Conservation (phyloP, 2,888 invertebrate species). For the Conomelus anceps region DNA sequence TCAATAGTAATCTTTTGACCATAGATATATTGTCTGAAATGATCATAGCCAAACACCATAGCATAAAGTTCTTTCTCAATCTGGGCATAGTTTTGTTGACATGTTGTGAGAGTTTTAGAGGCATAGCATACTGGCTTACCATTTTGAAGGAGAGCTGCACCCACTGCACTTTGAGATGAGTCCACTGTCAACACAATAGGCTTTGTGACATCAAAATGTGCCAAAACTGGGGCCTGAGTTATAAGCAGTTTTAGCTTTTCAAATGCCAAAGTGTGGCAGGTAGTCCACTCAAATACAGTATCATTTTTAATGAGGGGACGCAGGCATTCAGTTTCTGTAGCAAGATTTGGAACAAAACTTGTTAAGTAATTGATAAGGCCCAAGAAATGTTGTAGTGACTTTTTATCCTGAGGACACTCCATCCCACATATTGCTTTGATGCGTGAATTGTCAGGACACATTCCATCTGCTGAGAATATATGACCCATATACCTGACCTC, state of each 20-base stretch:
- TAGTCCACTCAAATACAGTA: not conserved
- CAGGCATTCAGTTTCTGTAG: not conserved
- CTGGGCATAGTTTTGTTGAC: constrained; percentile 8
- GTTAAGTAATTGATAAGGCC: not conserved
- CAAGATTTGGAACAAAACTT: not conserved
- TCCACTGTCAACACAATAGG: not conserved
- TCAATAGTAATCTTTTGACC: constrained; percentile 12
- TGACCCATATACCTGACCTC: constrained; percentile 28
- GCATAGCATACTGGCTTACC: constrained; percentile 15
- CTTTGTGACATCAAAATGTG: not conserved
- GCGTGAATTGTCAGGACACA: not conserved
- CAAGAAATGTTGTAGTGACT: not conserved
- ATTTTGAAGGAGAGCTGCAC: constrained; percentile 2
- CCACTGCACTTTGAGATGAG: not conserved
- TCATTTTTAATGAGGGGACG: not conserved
- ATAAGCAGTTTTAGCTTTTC: not conserved
- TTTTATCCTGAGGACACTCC: not conserved
- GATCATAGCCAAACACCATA: not conserved
- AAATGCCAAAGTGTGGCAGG: not conserved
- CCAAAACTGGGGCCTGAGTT: not conserved
- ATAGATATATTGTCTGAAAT: constrained; percentile 19
- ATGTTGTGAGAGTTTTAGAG: constrained; percentile 1
- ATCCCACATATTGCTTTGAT: not conserved
- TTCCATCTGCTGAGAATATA: not conserved
- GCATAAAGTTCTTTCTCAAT: constrained; percentile 22